Conservation (phyloP, 2,113 vertebrate species). For the Pungitius pungitius region DNA sequence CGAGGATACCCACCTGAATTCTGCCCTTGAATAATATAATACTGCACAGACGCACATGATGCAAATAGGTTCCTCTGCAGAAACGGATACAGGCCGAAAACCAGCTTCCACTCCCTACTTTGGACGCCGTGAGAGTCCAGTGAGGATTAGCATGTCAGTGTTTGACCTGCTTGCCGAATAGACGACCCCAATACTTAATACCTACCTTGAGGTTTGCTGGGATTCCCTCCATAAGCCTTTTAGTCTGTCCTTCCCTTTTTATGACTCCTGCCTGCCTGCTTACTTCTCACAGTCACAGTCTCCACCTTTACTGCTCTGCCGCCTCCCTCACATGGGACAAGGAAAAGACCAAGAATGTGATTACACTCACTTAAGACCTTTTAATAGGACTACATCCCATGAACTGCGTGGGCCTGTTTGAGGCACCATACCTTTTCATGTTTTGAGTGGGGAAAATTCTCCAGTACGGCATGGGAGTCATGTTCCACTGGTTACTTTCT, state of each 20-base stretch:
- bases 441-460: slow-evolving; percentile 51
- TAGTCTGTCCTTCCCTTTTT: slow-evolving; percentile 68
- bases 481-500: slow-evolving; percentile 66
- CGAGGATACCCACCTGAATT: slow-evolving; percentile 24
- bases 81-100: slow-evolving; percentile 33
- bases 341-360: slow-evolving; percentile 72
- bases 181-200: slow-evolving; percentile 69
- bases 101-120: slow-evolving; percentile 19
- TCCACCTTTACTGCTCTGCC: slow-evolving; percentile 65
- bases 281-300: slow-evolving; percentile 65
- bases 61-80: slow-evolving; percentile 22
- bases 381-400: slow-evolving; percentile 64
- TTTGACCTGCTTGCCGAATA: slow-evolving; percentile 68
- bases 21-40: slow-evolving; percentile 27
- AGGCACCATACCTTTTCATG: slow-evolving; percentile 61
- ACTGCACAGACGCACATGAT: slow-evolving; percentile 15
- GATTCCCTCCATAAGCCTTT: slow-evolving; percentile 61
- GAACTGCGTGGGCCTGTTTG: slow-evolving; percentile 49
- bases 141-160: slow-evolving; percentile 70
- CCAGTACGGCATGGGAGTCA: slow-evolving; percentile 57
- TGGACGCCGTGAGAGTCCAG: slow-evolving; percentile 42
- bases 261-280: slow-evolving; percentile 63
- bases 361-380: slow-evolving; percentile 73
- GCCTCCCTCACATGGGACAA: slow-evolving; percentile 70
- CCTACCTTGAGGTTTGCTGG: slow-evolving; percentile 62